These are phyloP conservation scores for Oppia nitens DNA, from an alignment of 1,140 invertebrate species.

Conservation along the genomic window DNA sequence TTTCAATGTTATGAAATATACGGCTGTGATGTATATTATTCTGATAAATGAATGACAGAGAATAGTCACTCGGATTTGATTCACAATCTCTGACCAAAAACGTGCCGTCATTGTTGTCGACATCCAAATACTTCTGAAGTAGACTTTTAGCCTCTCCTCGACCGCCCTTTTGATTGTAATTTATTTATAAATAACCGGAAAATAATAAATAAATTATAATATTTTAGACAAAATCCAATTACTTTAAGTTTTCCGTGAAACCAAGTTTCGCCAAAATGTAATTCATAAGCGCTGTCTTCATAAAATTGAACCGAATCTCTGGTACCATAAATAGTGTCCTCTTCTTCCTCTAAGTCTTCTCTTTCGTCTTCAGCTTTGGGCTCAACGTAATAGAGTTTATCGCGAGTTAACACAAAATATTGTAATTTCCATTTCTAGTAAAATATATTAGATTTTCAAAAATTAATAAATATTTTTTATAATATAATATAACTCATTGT, in stretches of 20 bases:
- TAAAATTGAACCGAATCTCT: not conserved
- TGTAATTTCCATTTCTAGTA: constrained; percentile 8
- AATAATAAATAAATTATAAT: too few relatives aligned
- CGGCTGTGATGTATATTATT: constrained; percentile 79
- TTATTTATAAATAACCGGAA: too few relatives aligned
- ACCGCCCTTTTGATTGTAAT: constrained; percentile 22
- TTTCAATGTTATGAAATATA: constrained; percentile 60
- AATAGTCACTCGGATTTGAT: constrained; percentile 92
- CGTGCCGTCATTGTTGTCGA: constrained; percentile 86
- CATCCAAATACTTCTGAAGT: constrained; percentile 55
- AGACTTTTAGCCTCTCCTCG: constrained; percentile 54
- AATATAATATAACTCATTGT: too few relatives aligned
- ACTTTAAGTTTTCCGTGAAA: constrained; percentile 54
- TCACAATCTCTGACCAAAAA: constrained; percentile 88
- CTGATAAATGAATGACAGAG: constrained; percentile 78
- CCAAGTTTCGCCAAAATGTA: constrained; percentile 90
- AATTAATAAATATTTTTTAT: too few relatives aligned
- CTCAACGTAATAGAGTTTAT: constrained; percentile 5
- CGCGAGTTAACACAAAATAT: not conserved
- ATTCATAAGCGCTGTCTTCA: constrained; percentile 38
- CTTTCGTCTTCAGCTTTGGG: constrained; percentile 23
- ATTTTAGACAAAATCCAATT: too few relatives aligned
- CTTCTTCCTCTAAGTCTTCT: constrained; percentile 40
- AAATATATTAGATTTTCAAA: too few relatives aligned
- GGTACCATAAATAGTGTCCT: constrained; percentile 21